These are phyloP conservation scores for Thelaira solivaga DNA, from an alignment of 2,888 invertebrate species.

Conservation along the genomic window DNA sequence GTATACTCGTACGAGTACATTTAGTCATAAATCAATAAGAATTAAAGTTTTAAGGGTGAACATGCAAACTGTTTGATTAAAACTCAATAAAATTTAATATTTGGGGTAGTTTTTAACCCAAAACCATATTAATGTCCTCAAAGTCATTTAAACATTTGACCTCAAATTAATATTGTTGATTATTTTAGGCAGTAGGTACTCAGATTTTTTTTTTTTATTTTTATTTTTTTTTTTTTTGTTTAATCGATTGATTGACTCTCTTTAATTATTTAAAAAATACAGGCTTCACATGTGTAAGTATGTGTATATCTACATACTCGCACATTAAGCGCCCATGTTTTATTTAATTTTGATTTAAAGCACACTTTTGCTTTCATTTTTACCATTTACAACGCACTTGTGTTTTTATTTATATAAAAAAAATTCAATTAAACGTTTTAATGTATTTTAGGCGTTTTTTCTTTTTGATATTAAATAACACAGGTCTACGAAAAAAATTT, in stretches of 20 bases:
- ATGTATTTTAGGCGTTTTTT: no score
- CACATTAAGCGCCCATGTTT: no score
- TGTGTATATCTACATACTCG: no score
- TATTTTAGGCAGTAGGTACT: background rate
- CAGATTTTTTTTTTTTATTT: background rate
- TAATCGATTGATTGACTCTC: no score
- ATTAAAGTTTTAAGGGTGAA: constrained; percentile 10
- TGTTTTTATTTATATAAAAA: background rate
- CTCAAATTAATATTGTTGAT: constrained; percentile 46
- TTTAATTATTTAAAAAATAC: background rate
- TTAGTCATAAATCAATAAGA: constrained; percentile 30
- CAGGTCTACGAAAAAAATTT: no score
- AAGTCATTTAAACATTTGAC: constrained; percentile 50
- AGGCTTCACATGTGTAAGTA: no score
- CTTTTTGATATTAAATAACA: no score
- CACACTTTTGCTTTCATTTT: constrained; percentile 2
- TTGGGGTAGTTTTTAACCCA: constrained; percentile 19
- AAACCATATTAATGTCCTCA: constrained; percentile 19
- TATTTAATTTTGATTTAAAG: background rate
- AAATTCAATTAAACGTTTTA: no score
- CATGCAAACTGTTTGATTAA: background rate
- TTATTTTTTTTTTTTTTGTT: no score
- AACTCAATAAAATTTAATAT: constrained; percentile 8
- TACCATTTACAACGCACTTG: background rate
- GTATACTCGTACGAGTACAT: no score